phyloP scores from a whole-genome alignment of 2,797 vertebrate genomes.

The Poecilia wingei region DNA sequence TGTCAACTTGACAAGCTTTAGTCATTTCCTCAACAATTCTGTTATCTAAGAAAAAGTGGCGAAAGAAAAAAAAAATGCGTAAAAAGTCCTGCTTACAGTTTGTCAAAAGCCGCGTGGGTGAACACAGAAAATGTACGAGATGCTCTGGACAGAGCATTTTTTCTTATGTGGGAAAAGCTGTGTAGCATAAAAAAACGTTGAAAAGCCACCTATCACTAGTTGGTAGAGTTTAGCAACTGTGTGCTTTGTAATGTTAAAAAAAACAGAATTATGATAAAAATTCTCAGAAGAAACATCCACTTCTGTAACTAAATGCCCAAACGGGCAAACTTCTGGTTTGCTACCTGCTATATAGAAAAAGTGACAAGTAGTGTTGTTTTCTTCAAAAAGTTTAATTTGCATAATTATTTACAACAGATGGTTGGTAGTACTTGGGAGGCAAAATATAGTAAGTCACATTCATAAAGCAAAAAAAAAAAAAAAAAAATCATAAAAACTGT shows the following conservation, averaged over 20 bases:
- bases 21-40: background rate
- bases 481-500: constrained; percentile 75
- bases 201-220: background rate
- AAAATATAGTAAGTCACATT: constrained; percentile 79
- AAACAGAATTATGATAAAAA: background rate
- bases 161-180: background rate
- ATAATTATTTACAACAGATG: constrained; percentile 93
- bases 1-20: background rate
- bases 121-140: background rate
- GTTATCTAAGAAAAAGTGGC: background rate
- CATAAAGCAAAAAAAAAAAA: constrained; percentile 73
- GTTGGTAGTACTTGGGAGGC: constrained; percentile 85
- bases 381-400: constrained; percentile 93
- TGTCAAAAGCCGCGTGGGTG: background rate
- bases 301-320: background rate
- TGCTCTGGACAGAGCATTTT: background rate
- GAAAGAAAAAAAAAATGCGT: background rate
- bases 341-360: background rate
- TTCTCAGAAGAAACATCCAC: background rate
- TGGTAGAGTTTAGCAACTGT: background rate
- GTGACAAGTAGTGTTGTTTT: constrained; percentile 66
- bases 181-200: background rate
- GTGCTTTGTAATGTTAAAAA: background rate
- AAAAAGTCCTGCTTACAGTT: background rate
- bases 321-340: background rate